Evolutionary conservation across 1,140 invertebrate genomes (phyloP), one percentile per base, ranked within the genome.

Genomic region (Bombus terrestris): DNA sequence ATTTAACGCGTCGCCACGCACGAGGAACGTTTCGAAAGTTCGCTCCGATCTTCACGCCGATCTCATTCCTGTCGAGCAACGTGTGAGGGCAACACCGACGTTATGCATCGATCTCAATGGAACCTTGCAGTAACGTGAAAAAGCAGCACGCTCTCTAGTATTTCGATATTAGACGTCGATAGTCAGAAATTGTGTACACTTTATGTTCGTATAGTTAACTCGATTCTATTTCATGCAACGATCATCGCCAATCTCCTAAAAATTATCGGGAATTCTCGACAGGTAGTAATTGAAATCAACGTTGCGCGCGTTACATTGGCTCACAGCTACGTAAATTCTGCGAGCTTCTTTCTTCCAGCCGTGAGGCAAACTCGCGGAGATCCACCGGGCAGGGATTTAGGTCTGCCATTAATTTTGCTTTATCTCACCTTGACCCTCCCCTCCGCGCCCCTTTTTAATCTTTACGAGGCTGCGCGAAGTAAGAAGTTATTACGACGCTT

Each of bases 201-300:
- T 12, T 25, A 12, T 8, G 10, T 18, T 28, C 35, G 35, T 28
- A 12, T 15, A 22, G 10, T 1, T 13, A 5, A 6, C 53, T 39
- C 53, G 66, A 71, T 86, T 83, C 73, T 77, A 83, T 71, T 82
- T 75, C 35, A 41, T 37, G 71, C n/a, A 18, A 41, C 74, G n/a
- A 85, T 81, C 74, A 59, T 62, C 78, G 37, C 47, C 41, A 79
- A 59, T 35, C 68, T 22, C 22, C 57, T 18, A 47, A 47, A 18
- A 47, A 47, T 47, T 72, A 41, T 62, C 81, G 66, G 32, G 37
- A 71, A 84, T 79, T 32, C 43, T 18, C 62, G 69, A 25, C 59
- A 43, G 37, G 74, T 81, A 85, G 68, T 85, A 81, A 85, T 81
- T 81, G 59, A 74, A 81, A 85, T 85, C 68, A 68, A 85, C 83